Base-by-base conservation (phyloP, 2,888 invertebrate genomes). In the Dermolepida albohirtum region DNA sequence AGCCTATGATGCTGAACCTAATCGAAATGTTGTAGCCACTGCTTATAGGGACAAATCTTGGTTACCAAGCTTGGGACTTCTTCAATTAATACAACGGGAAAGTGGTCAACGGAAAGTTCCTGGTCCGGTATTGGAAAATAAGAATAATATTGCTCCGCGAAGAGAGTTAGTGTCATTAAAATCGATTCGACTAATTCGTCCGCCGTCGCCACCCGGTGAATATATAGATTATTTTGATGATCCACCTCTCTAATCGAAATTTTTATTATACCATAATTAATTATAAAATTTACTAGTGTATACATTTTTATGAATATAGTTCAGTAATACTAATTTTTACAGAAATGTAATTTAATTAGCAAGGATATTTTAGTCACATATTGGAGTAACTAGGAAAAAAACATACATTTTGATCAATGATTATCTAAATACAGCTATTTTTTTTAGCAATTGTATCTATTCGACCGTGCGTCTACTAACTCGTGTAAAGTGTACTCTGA, bases 1-100 rank as follows among this genome's bases (percentile, higher is more conserved):
- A 68, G 96, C 97, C 17, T 97, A 97, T 81, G 98, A 98, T 84
- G 91, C 92, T 16, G 97, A 97, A 80, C 98, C 98, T 0, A 96
- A 97, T 81, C 87, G 97, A 71, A 98, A 97, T 84, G 93, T 98
- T 12, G 94, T 96, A n/a, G 95, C 94, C 22, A 96, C 95, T 12
- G 96, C 96, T 80, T 84, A 77, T 64, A 79, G 78, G 65, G 83
- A 83, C 6, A 84, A 94, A 89, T 94, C 95, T 70, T 96, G 95
- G 95, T 84, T 96, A 76, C 97, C 97, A 0, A 92, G 93, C 72
- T 91, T 94, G 81, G 94, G 94, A 79, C 86, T 97, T 74, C 84
- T 94, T 78, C 92, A 95, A 79, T 88, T 94, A 71, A 84, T 95
- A 69, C 91, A 93, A 76, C 89, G 95, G 66, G 89, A 95, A 85